phyloP scores from a whole-genome alignment of 2,797 vertebrate species.

The Rhinoraja longicauda region DNA sequence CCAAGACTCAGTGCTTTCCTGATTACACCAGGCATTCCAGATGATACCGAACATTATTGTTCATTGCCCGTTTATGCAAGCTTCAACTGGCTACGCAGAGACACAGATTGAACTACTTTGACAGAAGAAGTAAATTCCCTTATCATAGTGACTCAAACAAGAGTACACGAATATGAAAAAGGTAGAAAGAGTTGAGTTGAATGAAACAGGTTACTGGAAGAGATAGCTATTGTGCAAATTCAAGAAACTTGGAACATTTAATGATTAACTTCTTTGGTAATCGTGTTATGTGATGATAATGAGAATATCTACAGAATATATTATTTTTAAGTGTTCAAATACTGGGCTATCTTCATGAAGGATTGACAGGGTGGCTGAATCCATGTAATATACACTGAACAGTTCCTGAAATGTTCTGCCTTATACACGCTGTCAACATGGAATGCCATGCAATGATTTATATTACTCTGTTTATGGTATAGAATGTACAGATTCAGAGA shows the following conservation, averaged over 20 bases:
- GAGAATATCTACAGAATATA: background rate
- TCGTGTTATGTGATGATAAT: background rate
- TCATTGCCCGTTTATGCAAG: background rate
- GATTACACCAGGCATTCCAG: too few relatives aligned
- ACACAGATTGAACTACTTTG: background rate
- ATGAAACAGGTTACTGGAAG: background rate
- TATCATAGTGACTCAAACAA: background rate
- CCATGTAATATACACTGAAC: background rate
- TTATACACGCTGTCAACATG: background rate
- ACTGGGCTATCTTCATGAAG: background rate
- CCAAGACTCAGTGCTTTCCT: background rate
- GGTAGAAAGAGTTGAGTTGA: background rate
- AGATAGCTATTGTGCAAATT: background rate
- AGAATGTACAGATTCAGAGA: background rate
- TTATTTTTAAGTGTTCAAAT: background rate
- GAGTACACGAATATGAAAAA: background rate
- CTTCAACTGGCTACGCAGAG: background rate
- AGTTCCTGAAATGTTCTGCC: conserved; percentile 8
- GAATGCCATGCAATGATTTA: background rate
- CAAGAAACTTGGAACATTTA: background rate
- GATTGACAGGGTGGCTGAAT: background rate
- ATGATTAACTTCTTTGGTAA: background rate
- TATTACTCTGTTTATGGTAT: background rate
- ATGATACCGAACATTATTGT: background rate
- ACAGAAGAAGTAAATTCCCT: background rate